Evolutionary conservation across 2,888 invertebrate species (phyloP), one percentile per base, ranked within the genome.

Genomic region (Tineola bisselliella): DNA sequence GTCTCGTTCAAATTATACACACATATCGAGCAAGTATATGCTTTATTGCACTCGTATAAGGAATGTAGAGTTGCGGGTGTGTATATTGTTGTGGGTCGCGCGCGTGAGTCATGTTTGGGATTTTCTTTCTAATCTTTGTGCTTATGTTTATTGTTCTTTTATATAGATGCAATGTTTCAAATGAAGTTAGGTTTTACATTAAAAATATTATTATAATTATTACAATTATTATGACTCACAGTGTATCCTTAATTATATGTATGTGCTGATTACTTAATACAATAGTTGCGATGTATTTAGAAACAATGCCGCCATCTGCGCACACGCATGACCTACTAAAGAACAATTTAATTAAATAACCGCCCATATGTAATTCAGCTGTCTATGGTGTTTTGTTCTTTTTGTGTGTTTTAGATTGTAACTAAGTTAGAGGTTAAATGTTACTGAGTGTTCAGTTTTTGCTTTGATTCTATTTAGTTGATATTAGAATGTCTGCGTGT

Each of bases 201-300:
- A n/a, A n/a, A n/a, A n/a, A n/a, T n/a, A n/a, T n/a, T n/a, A n/a
- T n/a, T n/a, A n/a, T n/a, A n/a, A n/a, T n/a, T n/a, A 25, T 25
- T 6, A 25, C 25, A 25, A 25, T 25, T n/a, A n/a, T n/a, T n/a
- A n/a, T n/a, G n/a, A n/a, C n/a, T n/a, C n/a, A n/a, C n/a, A n/a
- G n/a, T 4, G 25, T 25, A 25, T 6, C 25, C 6, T 25, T 38
- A 38, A 38, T 38, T 10, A 38, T n/a, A 13, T 13, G 4, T 43
- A 43, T 43, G n/a, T 48, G n/a, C n/a, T n/a, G n/a, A 48, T 48
- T 48, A 48, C 48, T 17, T 48, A 48, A 48, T n/a, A 48, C 48
- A 48, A 48, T 48, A n/a, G 48, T 48, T 17, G 6, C 15, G 48
- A n/a, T n/a, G 12, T 13, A 15, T 17, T 48, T 17, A 17, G 15